These are phyloP conservation scores for Phyllostomus hastatus DNA, from an alignment of 2,113 vertebrate genomes.

Conservation along the genomic window DNA sequence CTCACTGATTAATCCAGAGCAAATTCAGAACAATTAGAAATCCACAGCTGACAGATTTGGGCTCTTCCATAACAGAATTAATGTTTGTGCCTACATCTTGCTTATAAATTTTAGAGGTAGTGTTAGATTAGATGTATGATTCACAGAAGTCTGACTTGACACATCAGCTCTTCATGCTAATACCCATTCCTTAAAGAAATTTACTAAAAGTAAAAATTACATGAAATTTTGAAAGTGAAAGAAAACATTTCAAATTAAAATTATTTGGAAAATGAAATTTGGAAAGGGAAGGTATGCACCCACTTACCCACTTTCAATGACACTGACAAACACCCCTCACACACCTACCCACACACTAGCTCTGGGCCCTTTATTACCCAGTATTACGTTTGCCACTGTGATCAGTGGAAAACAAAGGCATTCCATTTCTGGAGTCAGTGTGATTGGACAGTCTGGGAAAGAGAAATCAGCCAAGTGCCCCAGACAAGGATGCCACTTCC, in stretches of 20 bases:
- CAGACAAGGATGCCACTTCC: not conserved
- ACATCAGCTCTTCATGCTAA: conserved; percentile 30
- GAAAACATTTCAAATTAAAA: not conserved
- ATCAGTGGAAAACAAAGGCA: not conserved
- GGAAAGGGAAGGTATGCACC: too few relatives aligned
- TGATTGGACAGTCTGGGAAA: not conserved
- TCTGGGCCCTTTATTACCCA: not conserved
- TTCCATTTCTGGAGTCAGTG: not conserved
- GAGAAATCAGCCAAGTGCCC: not conserved
- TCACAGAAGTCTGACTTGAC: conserved; percentile 30
- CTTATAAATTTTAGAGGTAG: conserved; percentile 22
- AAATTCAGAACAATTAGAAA: conserved; percentile 27
- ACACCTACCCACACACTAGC: not conserved
- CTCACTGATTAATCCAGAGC: not conserved
- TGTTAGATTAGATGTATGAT: conserved; percentile 25
- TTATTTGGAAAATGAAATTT: not conserved
- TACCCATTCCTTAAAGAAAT: conserved; percentile 40
- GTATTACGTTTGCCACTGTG: not conserved
- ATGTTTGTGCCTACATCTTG: not conserved
- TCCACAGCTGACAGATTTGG: not conserved
- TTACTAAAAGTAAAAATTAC: not conserved
- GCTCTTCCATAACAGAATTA: not conserved
- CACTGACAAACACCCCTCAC: not conserved
- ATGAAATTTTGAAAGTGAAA: conserved; percentile 17
- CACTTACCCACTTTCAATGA: not conserved